Evolutionary conservation across 1,140 invertebrate genomes (phyloP), one percentile per base, ranked within the genome.

Genomic region (Apocrypta bakeri): DNA sequence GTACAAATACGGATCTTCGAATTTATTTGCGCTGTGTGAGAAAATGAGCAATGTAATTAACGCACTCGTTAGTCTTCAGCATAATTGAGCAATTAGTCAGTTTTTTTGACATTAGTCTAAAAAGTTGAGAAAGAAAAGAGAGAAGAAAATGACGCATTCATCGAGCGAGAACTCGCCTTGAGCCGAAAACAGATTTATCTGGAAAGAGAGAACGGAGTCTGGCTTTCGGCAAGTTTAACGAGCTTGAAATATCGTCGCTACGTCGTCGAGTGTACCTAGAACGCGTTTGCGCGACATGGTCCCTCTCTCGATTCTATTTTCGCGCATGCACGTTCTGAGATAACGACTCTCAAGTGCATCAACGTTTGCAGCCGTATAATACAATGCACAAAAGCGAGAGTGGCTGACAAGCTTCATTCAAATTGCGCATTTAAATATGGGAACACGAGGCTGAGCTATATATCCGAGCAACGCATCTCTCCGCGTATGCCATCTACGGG

Each of bases 121-220:
- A 37, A 37, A 9, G 33, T 4, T 9, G n/a, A 2, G 33, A 37
- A 33, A 21, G 25, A 56, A 24, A 27, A 11, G 6, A 63, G 37
- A n/a, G 72, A 72, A 71, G 25, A 76, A 42, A 61, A 4, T 75
- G 31, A 68, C 61, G 72, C 27, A 68, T 81, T 76, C 72, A 69
- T 75, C 29, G 63, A 17, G 72, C 25, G 63, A 12, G 73, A 76
- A 25, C 69, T 76, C 63, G 56, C 21, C 48, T 40, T 66, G 63
- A 71, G 56, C 71, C 76, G 64, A 83, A 83, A 83, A 83, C 82
- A 73, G 76, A 79, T 83, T 64, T 82, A 73, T 82, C 56, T 78
- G 25, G 14, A 40, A 37, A 42, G 25, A 40, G 66, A n/a, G 48
- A 3, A 27, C 56, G 73, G 64, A 8, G 73, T 48, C 75, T 69